phyloP scores from a whole-genome alignment of 2,797 vertebrate species.

The Enteromius viviparus region DNA sequence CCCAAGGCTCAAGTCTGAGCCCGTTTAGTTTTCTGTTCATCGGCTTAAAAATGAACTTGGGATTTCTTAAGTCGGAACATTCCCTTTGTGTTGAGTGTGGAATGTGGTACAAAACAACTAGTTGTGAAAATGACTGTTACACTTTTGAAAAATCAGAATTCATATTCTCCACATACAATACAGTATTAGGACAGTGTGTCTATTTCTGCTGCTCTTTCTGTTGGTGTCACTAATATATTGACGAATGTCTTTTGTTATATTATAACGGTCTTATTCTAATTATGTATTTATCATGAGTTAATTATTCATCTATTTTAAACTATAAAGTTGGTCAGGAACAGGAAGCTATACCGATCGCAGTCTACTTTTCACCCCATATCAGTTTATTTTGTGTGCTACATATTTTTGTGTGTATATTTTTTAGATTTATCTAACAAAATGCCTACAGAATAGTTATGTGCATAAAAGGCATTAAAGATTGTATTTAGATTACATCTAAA shows the following conservation, averaged over 20 bases:
- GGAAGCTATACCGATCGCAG: background rate
- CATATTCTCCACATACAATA: background rate
- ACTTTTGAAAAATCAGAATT: background rate
- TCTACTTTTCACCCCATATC: background rate
- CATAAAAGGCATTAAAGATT: constrained; percentile 28
- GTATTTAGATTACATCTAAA: constrained; percentile 7
- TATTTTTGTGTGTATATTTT: constrained; percentile 25
- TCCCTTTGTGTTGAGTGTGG: background rate
- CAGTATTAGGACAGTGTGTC: constrained; percentile 34
- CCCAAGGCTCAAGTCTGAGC: background rate
- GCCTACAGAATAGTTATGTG: background rate
- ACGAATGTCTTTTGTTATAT: constrained; percentile 10
- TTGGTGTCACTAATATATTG: constrained; percentile 20
- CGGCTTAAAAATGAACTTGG: background rate
- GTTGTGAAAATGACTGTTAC: constrained; percentile 10
- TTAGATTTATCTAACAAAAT: constrained; percentile 6
- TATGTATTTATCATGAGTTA: constrained; percentile 12
- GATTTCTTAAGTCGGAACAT: background rate
- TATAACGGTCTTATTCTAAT: constrained; percentile 3
- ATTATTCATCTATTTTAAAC: background rate
- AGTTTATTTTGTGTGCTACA: constrained; percentile 27
- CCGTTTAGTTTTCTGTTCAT: constrained; percentile 1
- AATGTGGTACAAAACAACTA: background rate
- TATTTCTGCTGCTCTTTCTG: constrained; percentile 24
- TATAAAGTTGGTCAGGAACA: background rate